Base-by-base conservation (phyloP, 2,888 invertebrate genomes). In the Allacma fusca region DNA sequence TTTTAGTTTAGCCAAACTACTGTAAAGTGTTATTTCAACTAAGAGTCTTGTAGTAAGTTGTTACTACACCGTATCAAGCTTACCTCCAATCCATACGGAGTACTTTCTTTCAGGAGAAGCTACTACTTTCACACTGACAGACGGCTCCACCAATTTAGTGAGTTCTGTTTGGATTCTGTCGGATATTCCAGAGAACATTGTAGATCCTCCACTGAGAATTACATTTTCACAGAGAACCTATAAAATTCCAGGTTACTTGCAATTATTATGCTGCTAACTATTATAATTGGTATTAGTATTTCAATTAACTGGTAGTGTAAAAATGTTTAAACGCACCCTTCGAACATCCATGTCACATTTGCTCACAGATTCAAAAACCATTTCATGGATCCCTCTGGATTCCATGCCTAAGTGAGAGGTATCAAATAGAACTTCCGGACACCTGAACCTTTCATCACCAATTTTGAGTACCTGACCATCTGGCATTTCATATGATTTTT, bases 341-440 rank as follows among this genome's bases (percentile, higher is more conserved):
- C 84, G 78, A 59, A 83, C 76, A 77, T 84, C 84, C 64, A 84
- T 50, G 71, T 83, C 83, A 69, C 83, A 83, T 80, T 84, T 84
- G 64, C 75, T 80, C 28, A 84, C 78, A 13, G 83, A 82, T 71
- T 79, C 80, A 79, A 79, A 81, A 43, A 93, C 93, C 85, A 94
- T 94, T 88, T 94, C 83, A 50, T 83, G 82, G 70, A 79, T 78
- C 40, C 85, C 85, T 7, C 75, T 73, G 16, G 82, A 76, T 76
- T 85, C 85, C 73, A 84, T 78, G 50, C 82, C 85, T 57, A 81
- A 81, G 84, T 86, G 86, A 7, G 86, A 85, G 24, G 87, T 87
- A 82, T 87, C 87, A 86, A 88, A 88, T 67, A 88, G 85, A 34
- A 87, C 87, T 81, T 88, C 88, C 4, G 87, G 87, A 80, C 87